phyloP scores from a whole-genome alignment of 2,797 vertebrate species.

The Mormyrus hasselquistii region DNA sequence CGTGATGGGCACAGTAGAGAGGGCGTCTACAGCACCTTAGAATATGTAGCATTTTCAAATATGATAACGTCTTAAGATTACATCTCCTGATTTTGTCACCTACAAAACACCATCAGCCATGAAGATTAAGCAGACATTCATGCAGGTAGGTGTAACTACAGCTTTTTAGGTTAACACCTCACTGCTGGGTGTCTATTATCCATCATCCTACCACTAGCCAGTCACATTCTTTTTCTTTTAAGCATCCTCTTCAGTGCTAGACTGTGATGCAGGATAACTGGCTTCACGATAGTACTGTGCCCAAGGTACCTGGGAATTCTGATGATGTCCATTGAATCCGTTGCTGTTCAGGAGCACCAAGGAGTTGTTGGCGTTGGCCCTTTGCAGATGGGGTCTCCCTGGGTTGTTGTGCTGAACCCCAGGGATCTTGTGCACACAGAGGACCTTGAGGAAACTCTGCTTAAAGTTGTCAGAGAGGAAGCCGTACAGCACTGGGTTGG shows the following conservation, averaged over 20 bases:
- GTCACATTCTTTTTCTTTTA: neutral
- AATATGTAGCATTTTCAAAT: neutral
- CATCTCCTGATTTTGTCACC: neutral
- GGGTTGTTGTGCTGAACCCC: conserved; percentile 30
- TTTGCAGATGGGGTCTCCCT: conserved; percentile 43
- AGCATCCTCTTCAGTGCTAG: neutral
- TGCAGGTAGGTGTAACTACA: neutral
- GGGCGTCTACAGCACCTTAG: neutral
- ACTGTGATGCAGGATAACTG: neutral
- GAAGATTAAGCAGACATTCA: neutral
- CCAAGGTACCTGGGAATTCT: conserved; percentile 63
- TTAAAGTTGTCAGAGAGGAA: conserved; percentile 91
- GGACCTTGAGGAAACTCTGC: conserved; percentile 66
- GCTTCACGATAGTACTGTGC: neutral
- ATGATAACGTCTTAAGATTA: neutral
- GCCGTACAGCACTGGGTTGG: conserved; percentile 84
- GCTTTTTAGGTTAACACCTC: neutral
- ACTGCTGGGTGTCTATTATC: neutral
- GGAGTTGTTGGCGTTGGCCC: conserved; percentile 51
- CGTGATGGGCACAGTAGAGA: neutral
- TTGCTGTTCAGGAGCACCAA: conserved; percentile 37
- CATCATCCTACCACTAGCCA: neutral
- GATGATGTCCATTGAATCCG: conserved; percentile 58
- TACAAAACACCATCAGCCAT: neutral
- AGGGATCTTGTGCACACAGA: conserved; percentile 58